These are phyloP conservation scores for Neoaliturus tenellus DNA, from an alignment of 2,888 invertebrate genomes.

Conservation along the genomic window DNA sequence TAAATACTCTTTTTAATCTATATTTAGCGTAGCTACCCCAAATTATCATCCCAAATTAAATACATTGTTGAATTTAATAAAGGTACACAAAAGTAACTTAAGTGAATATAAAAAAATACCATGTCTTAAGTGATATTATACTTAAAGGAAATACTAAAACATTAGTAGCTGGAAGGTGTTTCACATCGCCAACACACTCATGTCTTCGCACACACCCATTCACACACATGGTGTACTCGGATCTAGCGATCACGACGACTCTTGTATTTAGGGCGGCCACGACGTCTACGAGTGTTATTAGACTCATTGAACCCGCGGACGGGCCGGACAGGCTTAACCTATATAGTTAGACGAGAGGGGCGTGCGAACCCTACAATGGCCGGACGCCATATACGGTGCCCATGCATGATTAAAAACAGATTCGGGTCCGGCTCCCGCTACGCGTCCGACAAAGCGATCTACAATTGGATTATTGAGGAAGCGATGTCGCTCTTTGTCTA, in stretches of 20 bases:
- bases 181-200: no score
- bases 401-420: conserved; percentile 45
- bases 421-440: conserved; percentile 17
- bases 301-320: conserved; percentile 4
- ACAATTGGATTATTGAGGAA: conserved; percentile 45
- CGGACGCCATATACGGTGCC: conserved; percentile 8
- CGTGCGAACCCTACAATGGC: conserved; percentile 22
- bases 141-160: no score
- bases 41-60: no score
- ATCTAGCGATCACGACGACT: not conserved
- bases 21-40: no score
- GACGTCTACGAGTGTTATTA: conserved; percentile 5
- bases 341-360: conserved; percentile 45
- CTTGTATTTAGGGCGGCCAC: not conserved
- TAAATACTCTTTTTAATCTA: no score
- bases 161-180: no score
- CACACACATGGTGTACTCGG: no score
- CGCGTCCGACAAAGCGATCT: conserved; percentile 12
- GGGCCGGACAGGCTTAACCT: conserved; percentile 20
- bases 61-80: no score
- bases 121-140: no score
- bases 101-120: no score
- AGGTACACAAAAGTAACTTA: no score
- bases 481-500: conserved; percentile 30
- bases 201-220: no score